Conservation (phyloP, 2,113 vertebrate genomes). For the Dromaius novaehollandiae region DNA sequence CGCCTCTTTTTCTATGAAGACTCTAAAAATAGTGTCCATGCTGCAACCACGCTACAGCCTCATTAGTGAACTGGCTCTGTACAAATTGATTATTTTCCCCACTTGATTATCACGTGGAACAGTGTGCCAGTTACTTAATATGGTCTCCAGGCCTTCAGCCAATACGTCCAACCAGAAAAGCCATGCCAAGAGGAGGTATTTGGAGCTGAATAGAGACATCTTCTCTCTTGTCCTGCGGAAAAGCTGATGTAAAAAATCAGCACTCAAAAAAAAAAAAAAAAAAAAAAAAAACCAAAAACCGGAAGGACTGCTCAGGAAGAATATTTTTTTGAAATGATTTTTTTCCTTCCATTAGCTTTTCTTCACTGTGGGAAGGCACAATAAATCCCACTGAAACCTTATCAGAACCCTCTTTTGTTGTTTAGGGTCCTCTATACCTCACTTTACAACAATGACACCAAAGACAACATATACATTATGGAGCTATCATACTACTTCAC, state of each 20-base stretch:
- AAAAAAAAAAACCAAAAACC: not conserved
- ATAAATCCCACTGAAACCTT: not conserved
- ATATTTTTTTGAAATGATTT: not conserved
- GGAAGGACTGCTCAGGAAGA: not conserved
- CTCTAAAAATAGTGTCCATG: conserved; percentile 75
- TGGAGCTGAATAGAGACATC: not conserved
- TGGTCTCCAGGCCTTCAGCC: not conserved
- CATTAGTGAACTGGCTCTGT: conserved; percentile 40
- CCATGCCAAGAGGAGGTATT: not conserved
- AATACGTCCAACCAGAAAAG: not conserved
- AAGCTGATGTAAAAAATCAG: not conserved
- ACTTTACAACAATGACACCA: not conserved
- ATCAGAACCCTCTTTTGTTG: not conserved
- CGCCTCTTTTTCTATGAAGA: conserved; percentile 65
- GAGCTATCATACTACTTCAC: not conserved
- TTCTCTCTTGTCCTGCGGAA: not conserved
- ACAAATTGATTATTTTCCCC: conserved; percentile 49
- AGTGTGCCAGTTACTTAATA: conserved; percentile 7
- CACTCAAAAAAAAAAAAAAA: not conserved
- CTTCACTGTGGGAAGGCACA: not conserved
- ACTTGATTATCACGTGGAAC: conserved; percentile 34
- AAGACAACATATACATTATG: rapidly evolving
- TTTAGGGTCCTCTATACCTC: not conserved
- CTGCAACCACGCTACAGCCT: conserved; percentile 27
- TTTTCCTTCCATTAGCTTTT: not conserved